Conservation (phyloP, 2,888 invertebrate species). For the Aporophyla lueneburgensis region DNA sequence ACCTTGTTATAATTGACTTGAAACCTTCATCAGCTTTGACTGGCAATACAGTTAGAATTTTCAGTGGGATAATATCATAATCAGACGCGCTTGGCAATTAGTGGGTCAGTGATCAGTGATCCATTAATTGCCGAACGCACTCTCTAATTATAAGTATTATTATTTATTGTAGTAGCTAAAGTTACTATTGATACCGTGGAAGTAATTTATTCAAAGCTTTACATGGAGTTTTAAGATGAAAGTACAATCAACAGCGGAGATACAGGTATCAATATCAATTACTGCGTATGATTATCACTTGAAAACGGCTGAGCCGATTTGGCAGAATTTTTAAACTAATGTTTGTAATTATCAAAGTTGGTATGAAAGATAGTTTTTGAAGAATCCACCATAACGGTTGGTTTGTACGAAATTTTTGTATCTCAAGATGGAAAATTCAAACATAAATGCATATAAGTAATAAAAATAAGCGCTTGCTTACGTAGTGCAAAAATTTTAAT, state of each 20-base stretch:
- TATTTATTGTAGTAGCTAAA: neutral
- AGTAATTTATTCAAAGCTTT: neutral
- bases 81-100: constrained; percentile 32
- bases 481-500: too few species aligned
- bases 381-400: too few species aligned
- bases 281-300: too few species aligned
- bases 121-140: constrained; percentile 3
- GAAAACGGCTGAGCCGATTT: too few species aligned
- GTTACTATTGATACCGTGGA: neutral
- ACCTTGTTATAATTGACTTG: neutral
- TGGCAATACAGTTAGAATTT: constrained; percentile 18
- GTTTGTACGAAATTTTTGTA: too few species aligned
- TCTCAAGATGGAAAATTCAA: too few species aligned
- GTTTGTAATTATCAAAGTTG: too few species aligned
- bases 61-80: constrained; percentile 31
- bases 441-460: too few species aligned
- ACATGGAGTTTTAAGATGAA: neutral
- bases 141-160: constrained; percentile 4
- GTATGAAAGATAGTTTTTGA: too few species aligned
- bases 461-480: too few species aligned
- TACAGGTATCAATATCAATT: too few species aligned
- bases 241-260: neutral
- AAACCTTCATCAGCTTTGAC: constrained; percentile 20
- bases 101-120: constrained; percentile 27
- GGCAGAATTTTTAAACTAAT: too few species aligned